Percentiles rank a stretch among this genome's conserved stretches.
phyloP scores from a whole-genome alignment of 2,888 invertebrate genomes.

The Miltochrista miniata region DNA sequence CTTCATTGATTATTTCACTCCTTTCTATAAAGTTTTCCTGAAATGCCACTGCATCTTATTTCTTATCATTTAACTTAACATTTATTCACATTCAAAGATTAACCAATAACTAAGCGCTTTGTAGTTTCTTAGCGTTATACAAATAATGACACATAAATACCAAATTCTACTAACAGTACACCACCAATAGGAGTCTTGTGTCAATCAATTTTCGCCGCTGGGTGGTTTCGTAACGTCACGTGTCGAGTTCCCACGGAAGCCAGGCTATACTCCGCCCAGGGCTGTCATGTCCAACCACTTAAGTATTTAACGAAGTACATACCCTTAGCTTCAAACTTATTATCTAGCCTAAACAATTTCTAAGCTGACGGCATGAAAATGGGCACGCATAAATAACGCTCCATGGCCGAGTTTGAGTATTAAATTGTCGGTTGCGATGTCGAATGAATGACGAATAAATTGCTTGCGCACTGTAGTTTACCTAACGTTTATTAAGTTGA shows the following conservation, averaged over 20 bases:
- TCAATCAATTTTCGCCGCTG: conserved; percentile 78
- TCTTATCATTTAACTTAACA: no score
- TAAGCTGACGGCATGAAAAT: conserved; percentile 74
- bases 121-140: neutral
- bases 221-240: conserved; percentile 79
- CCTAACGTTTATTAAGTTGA: conserved; percentile 25
- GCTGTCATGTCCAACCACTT: conserved; percentile 81
- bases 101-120: neutral
- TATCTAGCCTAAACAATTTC: conserved; percentile 80
- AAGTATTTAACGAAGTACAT: conserved; percentile 79
- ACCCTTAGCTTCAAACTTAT: conserved; percentile 79
- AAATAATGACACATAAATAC: conserved; percentile 11
- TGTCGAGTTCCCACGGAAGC: conserved; percentile 82
- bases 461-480: conserved; percentile 47
- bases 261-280: conserved; percentile 70
- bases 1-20: no score
- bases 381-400: conserved; percentile 77
- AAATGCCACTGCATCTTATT: no score
- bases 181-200: conserved; percentile 47
- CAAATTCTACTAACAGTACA: conserved; percentile 23
- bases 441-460: conserved; percentile 54
- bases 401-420: conserved; percentile 64
- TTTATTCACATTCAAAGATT: no score
- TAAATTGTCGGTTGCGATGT: conserved; percentile 61
- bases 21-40: no score